Conservation (phyloP, 2,888 invertebrate genomes). For the Heliconius ismenius region DNA sequence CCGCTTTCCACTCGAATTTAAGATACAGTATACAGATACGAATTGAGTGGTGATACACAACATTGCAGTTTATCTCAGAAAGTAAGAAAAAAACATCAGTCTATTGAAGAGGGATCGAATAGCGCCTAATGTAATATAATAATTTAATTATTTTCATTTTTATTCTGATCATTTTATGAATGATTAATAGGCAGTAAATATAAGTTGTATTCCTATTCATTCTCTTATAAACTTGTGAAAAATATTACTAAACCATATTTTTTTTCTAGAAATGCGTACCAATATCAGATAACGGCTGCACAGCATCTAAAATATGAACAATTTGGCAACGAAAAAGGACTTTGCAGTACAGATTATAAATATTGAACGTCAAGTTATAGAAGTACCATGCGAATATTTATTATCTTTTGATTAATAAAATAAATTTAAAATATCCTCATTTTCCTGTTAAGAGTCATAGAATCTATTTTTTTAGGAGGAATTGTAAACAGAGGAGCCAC, state of each 20-base stretch:
- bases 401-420: too few species aligned
- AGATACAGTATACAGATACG: not conserved
- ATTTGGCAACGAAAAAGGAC: slow-evolving; percentile 5
- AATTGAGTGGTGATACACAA: not conserved
- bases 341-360: not conserved
- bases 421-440: not conserved
- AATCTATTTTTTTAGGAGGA: not conserved
- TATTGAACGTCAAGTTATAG: slow-evolving; percentile 17
- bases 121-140: too few species aligned
- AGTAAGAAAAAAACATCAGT: too few species aligned
- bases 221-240: not conserved
- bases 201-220: not conserved
- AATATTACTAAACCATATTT: slow-evolving; percentile 19
- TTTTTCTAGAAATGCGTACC: slow-evolving; percentile 53
- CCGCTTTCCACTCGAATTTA: not conserved
- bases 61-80: not conserved
- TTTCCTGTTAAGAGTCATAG: not conserved
- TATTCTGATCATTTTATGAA: too few species aligned
- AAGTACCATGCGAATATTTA: not conserved
- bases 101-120: too few species aligned
- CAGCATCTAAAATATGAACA: slow-evolving; percentile 41
- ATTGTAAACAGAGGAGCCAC: not conserved
- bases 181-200: not conserved
- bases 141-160: too few species aligned
- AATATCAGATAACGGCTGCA: slow-evolving; percentile 53